These are phyloP conservation scores for Oxystoma pomonae DNA, from an alignment of 2,888 invertebrate genomes.

Conservation along the genomic window DNA sequence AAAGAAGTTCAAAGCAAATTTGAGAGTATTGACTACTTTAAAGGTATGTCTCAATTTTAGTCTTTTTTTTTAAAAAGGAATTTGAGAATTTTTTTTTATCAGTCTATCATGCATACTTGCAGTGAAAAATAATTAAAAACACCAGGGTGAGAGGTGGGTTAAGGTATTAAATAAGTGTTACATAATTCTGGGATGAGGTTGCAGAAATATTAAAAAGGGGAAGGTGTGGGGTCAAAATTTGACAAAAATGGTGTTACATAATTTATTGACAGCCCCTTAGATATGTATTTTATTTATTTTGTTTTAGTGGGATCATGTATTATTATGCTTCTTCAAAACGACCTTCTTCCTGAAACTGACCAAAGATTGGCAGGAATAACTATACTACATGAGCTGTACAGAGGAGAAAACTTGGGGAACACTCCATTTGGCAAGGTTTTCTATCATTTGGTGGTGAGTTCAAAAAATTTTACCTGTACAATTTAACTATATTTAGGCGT, in stretches of 20 bases:
- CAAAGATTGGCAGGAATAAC: constrained; percentile 67
- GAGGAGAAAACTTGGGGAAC: constrained; percentile 59
- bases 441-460: constrained; percentile 55
- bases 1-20: constrained; percentile 75
- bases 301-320: constrained; percentile 57
- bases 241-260: no score
- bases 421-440: constrained; percentile 72
- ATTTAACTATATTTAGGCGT: no score
- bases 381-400: constrained; percentile 67
- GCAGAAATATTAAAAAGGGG: background rate
- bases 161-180: background rate
- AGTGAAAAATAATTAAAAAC: no score
- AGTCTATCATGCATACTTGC: no score
- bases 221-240: no score
- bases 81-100: no score
- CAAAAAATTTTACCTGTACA: no score
- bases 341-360: constrained; percentile 62
- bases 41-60: no score
- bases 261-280: no score
- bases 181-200: no score
- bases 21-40: constrained; percentile 72
- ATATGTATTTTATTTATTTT: constrained; percentile 4
- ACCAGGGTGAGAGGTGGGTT: no score
- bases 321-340: constrained; percentile 62
- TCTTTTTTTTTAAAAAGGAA: no score